Evolutionary conservation across 2,797 vertebrate species (phyloP), one percentile per base, ranked within the genome.

Genomic region (Champsocephalus esox): DNA sequence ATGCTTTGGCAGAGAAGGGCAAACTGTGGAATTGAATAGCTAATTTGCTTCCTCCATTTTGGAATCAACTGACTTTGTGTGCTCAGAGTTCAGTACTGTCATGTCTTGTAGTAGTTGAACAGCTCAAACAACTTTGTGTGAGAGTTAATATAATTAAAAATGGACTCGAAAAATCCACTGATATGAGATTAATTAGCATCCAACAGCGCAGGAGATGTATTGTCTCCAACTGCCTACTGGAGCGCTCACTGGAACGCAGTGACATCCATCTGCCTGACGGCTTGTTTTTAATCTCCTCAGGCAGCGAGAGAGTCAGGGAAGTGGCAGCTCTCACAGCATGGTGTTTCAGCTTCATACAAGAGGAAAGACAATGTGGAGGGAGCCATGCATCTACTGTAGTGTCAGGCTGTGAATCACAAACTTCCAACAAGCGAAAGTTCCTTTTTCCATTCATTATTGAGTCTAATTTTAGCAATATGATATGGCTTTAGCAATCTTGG

Each of bases 181-280:
- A 88, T 79, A 50, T 76, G 70, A 71, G 65, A 76, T 77, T 83
- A 87, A 77, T 84, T 75, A 9, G 70, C 61, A 63, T 85, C 84
- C 57, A 66, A 38, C 69, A 28, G 58, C 12, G 50, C 62, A 60
- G 79, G 55, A 60, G 34, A 78, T 86, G 82, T 75, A 82, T 87
- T 73, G 80, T 83, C 65, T 60, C 72, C 46, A 63, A 24, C 86
- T 84, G 64, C 82, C 63, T 38, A 60, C 48, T 74, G 65, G 70
- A 59, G 73, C 46, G 2, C 83, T 85, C 45, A 43, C 76, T 50
- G 73, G 79, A 59, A 76, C 24, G 70, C 67, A 32, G 69, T 72
- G 72, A 79, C 89, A 83, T 84, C 84, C 87, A 87, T 88, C 89
- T 90, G 88, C 75, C 82, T 70, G 79, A 73, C 85, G 16, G 28